These are phyloP conservation scores for Argentina silus DNA, from an alignment of 2,797 vertebrate genomes.

Conservation along the genomic window DNA sequence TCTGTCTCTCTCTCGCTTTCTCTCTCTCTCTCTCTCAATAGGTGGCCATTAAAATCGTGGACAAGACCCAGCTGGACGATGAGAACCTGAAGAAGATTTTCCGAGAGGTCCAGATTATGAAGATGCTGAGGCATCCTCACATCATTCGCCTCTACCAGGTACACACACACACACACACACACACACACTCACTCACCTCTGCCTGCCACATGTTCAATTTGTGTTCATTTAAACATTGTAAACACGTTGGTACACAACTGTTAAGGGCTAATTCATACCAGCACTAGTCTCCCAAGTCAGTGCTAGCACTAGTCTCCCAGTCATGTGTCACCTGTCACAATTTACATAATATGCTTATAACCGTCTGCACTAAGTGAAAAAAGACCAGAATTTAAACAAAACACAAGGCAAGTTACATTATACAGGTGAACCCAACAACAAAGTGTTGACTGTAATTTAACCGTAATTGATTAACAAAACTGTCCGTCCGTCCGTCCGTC, in stretches of 20 bases:
- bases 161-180: not conserved
- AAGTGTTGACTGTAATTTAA: slow-evolving; percentile 23
- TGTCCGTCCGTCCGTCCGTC: slow-evolving; percentile 46
- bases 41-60: slow-evolving; percentile 99
- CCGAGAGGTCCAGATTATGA: slow-evolving; percentile 99
- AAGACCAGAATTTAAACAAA: too few relatives aligned
- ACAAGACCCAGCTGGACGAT: slow-evolving; percentile 97
- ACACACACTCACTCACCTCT: slow-evolving; percentile 26
- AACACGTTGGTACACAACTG: too few relatives aligned
- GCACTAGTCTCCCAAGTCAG: not conserved
- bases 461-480: not conserved
- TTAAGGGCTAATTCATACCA: too few relatives aligned
- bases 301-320: not conserved
- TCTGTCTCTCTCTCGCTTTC: slow-evolving; percentile 28
- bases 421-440: not conserved
- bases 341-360: too few relatives aligned
- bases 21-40: slow-evolving; percentile 60
- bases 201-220: too few relatives aligned
- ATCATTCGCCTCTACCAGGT: slow-evolving; percentile 99
- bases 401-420: too few relatives aligned
- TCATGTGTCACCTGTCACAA: too few relatives aligned
- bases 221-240: too few relatives aligned
- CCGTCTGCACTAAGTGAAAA: too few relatives aligned
- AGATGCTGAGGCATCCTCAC: slow-evolving; percentile 97
- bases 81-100: slow-evolving; percentile 99